Evolutionary conservation across 1,140 invertebrate genomes (phyloP).

Genomic region (Andrena cerasifolii): DNA sequence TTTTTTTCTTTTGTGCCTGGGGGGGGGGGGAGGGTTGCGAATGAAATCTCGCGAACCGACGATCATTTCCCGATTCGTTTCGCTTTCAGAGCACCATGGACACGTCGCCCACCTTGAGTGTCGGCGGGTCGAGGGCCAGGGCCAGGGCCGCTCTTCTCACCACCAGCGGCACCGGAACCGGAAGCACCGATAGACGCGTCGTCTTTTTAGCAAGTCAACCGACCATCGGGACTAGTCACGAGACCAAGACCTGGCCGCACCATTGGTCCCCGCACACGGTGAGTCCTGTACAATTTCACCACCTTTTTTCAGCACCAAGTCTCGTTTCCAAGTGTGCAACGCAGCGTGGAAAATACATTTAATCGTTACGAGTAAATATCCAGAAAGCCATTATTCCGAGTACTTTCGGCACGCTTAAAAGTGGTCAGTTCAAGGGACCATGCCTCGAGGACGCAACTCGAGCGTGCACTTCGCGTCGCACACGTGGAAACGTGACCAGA

Average conservation of each 20-base stretch:
- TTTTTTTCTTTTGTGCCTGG: neutral
- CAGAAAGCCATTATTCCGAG: no score
- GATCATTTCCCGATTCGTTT: slow-evolving; percentile 18
- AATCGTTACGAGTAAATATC: no score
- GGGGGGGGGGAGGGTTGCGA: neutral
- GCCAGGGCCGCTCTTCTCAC: slow-evolving; percentile 78
- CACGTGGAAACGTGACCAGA: no score
- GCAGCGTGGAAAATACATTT: no score
- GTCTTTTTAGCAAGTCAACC: slow-evolving; percentile 79
- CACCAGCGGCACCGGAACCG: slow-evolving; percentile 75
- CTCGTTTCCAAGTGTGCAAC: no score
- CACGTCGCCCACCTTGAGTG: slow-evolving; percentile 77
- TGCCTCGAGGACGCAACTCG: no score
- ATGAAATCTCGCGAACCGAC: neutral
- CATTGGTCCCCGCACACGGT: slow-evolving; percentile 81
- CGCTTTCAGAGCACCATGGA: slow-evolving; percentile 72
- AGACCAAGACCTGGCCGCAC: slow-evolving; percentile 80
- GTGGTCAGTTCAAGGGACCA: no score
- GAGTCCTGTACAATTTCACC: slow-evolving; percentile 46
- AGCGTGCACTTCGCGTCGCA: no score
- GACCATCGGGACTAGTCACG: slow-evolving; percentile 69
- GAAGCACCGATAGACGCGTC: slow-evolving; percentile 76
- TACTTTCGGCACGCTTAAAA: no score
- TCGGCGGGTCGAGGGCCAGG: slow-evolving; percentile 77
- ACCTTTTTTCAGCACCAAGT: no score